A percentile compares a stretch with the other conserved stretches of the same genome.
phyloP scores from a whole-genome alignment of 2,888 invertebrate species.

The Acanthopleura granulata region DNA sequence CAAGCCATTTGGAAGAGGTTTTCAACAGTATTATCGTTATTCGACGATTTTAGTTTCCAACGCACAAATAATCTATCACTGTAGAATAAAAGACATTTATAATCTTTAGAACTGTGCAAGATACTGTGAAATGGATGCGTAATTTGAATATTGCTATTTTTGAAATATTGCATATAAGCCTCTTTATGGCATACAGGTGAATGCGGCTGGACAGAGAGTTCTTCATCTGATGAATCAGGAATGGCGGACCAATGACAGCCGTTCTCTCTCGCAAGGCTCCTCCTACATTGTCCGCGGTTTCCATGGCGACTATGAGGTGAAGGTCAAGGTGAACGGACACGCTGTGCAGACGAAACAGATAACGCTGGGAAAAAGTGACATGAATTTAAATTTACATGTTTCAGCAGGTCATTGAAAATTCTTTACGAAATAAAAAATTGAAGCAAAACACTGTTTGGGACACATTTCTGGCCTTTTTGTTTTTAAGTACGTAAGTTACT shows the following conservation, averaged over 20 bases:
- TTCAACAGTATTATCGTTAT: no score
- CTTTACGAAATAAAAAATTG: no score
- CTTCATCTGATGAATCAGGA: slow-evolving; percentile 37
- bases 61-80: no score
- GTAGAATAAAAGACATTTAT: no score
- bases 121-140: no score
- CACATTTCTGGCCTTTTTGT: no score
- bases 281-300: slow-evolving; percentile 36
- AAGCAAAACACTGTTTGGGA: no score
- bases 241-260: slow-evolving; percentile 38
- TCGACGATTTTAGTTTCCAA: no score
- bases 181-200: slow-evolving; percentile 28
- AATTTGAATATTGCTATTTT: no score
- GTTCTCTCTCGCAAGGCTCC: slow-evolving; percentile 21
- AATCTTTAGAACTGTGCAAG: no score
- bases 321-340: slow-evolving; percentile 31
- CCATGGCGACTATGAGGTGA: slow-evolving; percentile 41
- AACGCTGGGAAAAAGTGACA: slow-evolving; percentile 26
- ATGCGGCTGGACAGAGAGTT: slow-evolving; percentile 42
- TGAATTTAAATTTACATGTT: slow-evolving; percentile 26
- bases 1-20: no score
- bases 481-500: no score
- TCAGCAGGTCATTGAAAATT: background rate
- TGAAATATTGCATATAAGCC: background rate
- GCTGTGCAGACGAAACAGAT: slow-evolving; percentile 28